Evolutionary conservation across 2,113 vertebrate species (phyloP).

Genomic region (Pteruthius melanotis): DNA sequence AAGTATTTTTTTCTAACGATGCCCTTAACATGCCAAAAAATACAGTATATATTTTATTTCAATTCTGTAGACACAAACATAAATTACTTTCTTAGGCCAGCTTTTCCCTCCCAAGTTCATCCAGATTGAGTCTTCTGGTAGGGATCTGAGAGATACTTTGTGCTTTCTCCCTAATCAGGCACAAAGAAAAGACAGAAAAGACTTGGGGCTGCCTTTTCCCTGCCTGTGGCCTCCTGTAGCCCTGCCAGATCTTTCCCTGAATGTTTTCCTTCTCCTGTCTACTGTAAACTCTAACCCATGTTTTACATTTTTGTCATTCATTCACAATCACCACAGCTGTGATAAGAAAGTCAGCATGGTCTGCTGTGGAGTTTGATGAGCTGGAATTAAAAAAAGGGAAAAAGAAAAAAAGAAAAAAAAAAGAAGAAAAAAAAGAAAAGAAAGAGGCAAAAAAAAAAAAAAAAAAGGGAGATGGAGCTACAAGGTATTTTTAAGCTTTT

Average conservation of each 20-base stretch:
- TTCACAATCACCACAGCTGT: not conserved
- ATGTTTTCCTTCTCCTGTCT: not conserved
- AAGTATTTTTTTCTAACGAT: not conserved
- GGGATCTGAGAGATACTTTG: not conserved
- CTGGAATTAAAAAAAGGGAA: not conserved
- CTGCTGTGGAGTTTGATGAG: not conserved
- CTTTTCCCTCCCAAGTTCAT: not conserved
- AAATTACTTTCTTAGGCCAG: not conserved
- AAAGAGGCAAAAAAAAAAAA: too few relatives aligned
- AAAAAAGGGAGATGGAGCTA: not conserved
- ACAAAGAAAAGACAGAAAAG: not conserved
- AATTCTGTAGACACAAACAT: not conserved
- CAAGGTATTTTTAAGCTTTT: not conserved
- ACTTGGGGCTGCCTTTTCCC: not conserved
- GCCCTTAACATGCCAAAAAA: not conserved
- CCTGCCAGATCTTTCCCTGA: not conserved
- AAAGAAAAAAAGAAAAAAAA: not conserved
- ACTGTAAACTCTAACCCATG: not conserved
- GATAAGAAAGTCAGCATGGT: not conserved
- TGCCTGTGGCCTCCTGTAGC: not conserved
- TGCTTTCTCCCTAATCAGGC: not conserved
- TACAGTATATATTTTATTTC: not conserved
- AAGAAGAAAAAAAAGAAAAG: not conserved
- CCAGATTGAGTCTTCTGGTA: rapidly evolving
- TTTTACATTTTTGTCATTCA: not conserved